Conservation (phyloP, 1,140 invertebrate genomes). For the Drosophila willistoni region DNA sequence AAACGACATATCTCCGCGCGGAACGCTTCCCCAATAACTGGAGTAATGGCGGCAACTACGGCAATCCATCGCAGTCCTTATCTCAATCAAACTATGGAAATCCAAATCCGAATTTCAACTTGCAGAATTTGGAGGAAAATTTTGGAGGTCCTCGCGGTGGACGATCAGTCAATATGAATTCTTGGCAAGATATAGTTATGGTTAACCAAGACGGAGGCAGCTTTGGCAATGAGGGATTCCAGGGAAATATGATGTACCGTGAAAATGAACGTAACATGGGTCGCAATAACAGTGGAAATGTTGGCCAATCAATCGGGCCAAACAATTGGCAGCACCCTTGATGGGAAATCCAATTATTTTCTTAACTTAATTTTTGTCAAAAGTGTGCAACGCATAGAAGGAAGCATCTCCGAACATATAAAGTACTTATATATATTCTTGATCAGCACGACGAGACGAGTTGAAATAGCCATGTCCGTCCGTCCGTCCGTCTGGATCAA, state of each 20-base stretch:
- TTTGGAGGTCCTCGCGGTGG: neutral
- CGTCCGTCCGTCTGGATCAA: no score
- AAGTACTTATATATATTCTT: no score
- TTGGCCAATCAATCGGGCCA: neutral
- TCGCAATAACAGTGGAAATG: conserved; percentile 1
- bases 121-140: neutral
- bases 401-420: no score
- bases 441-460: no score
- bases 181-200: neutral
- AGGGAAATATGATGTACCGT: neutral
- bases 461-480: no score
- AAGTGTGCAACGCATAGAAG: no score
- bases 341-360: no score
- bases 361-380: no score
- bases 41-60: neutral
- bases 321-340: neutral
- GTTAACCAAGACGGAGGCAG: no score
- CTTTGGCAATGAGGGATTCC: no score
- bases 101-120: neutral
- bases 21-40: neutral
- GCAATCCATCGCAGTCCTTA: neutral
- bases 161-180: no score
- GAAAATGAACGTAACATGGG: conserved; percentile 1
- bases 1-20: no score
- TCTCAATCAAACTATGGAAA: neutral